phyloP scores from a whole-genome alignment of 2,113 vertebrate species.

The Hymenochirus boettgeri region DNA sequence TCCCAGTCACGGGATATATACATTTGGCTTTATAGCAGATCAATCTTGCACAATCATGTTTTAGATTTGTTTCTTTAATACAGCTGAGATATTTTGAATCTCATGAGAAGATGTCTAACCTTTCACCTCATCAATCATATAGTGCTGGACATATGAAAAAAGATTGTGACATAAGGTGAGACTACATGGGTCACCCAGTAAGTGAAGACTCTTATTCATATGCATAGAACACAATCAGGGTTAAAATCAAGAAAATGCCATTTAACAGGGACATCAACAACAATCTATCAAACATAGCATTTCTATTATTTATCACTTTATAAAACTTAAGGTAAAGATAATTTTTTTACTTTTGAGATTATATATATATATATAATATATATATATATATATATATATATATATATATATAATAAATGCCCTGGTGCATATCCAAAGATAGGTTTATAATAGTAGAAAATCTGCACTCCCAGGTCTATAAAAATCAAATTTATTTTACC shows the following conservation, averaged over 20 bases:
- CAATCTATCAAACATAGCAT: background rate
- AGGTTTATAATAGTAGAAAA: too few species aligned
- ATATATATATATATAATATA: too few species aligned
- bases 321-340: too few species aligned
- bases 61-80: conserved; percentile 55
- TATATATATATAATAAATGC: too few species aligned
- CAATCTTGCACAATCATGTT: conserved; percentile 43
- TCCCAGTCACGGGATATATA: conserved; percentile 31
- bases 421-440: too few species aligned
- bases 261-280: background rate
- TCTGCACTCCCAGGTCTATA: too few species aligned
- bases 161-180: conserved; percentile 60
- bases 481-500: too few species aligned
- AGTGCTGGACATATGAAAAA: conserved; percentile 72
- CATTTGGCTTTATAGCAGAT: conserved; percentile 38
- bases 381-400: too few species aligned
- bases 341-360: too few species aligned
- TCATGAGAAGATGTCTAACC: conserved; percentile 63
- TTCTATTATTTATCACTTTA: background rate
- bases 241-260: conserved; percentile 8
- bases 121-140: conserved; percentile 75
- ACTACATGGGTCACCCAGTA: conserved; percentile 51
- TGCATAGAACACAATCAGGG: conserved; percentile 39
- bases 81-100: conserved; percentile 65
- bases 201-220: conserved; percentile 44